These are phyloP conservation scores for Holcopasites calliopsidis DNA, from an alignment of 1,140 invertebrate genomes.

Conservation along the genomic window DNA sequence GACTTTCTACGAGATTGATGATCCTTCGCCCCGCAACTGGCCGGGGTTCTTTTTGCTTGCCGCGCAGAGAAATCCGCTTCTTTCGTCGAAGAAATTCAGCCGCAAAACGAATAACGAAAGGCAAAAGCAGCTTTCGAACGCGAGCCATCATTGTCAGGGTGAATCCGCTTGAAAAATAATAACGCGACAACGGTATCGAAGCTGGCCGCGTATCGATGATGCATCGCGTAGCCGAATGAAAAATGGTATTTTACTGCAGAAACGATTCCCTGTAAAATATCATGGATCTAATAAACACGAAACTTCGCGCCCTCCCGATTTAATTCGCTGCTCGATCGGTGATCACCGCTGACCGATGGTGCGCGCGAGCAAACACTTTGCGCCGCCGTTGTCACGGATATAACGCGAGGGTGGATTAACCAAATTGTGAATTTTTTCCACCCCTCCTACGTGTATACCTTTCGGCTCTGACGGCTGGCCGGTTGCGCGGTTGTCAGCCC, in stretches of 20 bases:
- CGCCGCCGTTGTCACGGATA: slow-evolving; percentile 23
- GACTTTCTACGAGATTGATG: slow-evolving; percentile 41
- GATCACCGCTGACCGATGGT: background rate
- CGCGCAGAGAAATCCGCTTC: background rate
- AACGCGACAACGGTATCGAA: slow-evolving; percentile 32
- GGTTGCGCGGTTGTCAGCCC: background rate
- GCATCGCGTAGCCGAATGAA: slow-evolving; percentile 12
- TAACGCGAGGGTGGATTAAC: slow-evolving; percentile 41
- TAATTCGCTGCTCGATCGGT: slow-evolving; percentile 33
- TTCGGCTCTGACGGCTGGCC: background rate
- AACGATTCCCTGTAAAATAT: slow-evolving; percentile 50
- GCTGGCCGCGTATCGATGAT: background rate
- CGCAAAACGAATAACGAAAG: background rate
- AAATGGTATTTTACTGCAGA: slow-evolving; percentile 8
- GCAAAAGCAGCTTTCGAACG: background rate
- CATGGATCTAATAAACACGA: slow-evolving; percentile 52
- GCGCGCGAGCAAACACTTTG: slow-evolving; percentile 45
- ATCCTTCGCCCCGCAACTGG: background rate
- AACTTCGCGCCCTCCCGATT: slow-evolving; percentile 34
- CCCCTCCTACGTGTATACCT: no score
- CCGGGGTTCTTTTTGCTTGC: background rate
- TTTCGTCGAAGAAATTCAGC: background rate
- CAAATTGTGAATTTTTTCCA: slow-evolving; percentile 43
- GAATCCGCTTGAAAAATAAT: slow-evolving; percentile 40
- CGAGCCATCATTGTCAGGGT: background rate